These are phyloP conservation scores for Gryon sp. DNA, from an alignment of 1,140 invertebrate species.

Conservation along the genomic window DNA sequence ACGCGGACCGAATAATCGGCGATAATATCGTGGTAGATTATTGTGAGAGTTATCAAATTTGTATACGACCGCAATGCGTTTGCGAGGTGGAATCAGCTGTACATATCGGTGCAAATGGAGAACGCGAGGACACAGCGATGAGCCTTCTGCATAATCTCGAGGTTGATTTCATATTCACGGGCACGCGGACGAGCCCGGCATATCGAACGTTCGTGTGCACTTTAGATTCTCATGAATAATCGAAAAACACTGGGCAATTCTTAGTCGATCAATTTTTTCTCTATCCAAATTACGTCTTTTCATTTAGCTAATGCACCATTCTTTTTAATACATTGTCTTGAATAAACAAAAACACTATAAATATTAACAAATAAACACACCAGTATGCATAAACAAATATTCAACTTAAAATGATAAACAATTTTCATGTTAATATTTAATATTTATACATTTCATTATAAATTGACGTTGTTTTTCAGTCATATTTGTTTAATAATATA, in stretches of 20 bases:
- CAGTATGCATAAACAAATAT: too few species aligned
- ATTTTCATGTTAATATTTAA: too few species aligned
- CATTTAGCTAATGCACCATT: slow-evolving; percentile 34
- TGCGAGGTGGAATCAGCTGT: slow-evolving; percentile 31
- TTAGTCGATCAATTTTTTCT: slow-evolving; percentile 45
- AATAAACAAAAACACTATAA: too few species aligned
- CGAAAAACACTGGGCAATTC: slow-evolving; percentile 53
- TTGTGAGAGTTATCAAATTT: slow-evolving; percentile 57
- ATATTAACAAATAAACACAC: too few species aligned
- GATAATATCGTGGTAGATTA: slow-evolving; percentile 22
- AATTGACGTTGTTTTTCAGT: too few species aligned
- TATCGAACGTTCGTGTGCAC: slow-evolving; percentile 49
- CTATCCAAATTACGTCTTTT: slow-evolving; percentile 26
- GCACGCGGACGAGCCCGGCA: slow-evolving; percentile 45
- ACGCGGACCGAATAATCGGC: slow-evolving; percentile 4
- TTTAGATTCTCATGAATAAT: slow-evolving; percentile 63
- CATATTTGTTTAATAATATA: too few species aligned
- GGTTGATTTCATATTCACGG: slow-evolving; percentile 63
- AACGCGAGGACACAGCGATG: slow-evolving; percentile 55
- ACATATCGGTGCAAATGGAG: slow-evolving; percentile 38
- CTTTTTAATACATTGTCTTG: too few species aligned
- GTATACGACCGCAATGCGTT: slow-evolving; percentile 45
- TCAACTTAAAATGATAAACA: too few species aligned
- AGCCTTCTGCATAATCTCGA: slow-evolving; percentile 62
- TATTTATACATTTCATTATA: too few species aligned